A percentile compares a stretch with the other conserved stretches of the same genome.
Evolutionary conservation across 2,888 invertebrate genomes (phyloP).

Genomic region (Xanthia togata): DNA sequence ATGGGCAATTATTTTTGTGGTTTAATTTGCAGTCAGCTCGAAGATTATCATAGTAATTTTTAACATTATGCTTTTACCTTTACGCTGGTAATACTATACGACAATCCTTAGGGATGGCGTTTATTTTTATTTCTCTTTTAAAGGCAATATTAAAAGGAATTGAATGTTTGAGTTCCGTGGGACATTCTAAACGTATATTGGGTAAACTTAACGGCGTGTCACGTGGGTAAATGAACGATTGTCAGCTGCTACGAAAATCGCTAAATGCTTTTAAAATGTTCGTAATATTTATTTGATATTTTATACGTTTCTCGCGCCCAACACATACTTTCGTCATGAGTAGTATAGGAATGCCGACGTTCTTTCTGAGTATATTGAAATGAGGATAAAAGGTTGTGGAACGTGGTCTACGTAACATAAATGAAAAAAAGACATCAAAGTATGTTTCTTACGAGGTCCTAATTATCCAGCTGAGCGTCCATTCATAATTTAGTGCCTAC

Average conservation of each 20-base stretch:
- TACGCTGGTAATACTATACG: conserved; percentile 67
- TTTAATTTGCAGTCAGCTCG: conserved; percentile 82
- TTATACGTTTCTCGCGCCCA: conserved; percentile 21
- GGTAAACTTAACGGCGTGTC: conserved; percentile 54
- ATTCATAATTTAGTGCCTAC: conserved; percentile 63
- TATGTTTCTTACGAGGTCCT: not conserved
- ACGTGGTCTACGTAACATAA: not conserved
- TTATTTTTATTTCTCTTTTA: conserved; percentile 73
- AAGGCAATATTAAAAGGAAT: conserved; percentile 67
- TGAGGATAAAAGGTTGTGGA: conserved; percentile 22
- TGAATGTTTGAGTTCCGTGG: conserved; percentile 58
- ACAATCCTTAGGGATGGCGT: conserved; percentile 63
- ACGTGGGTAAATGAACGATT: conserved; percentile 55
- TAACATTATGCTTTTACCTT: conserved; percentile 66
- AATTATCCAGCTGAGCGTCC: conserved; percentile 17
- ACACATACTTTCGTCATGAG: conserved; percentile 38
- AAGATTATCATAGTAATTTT: conserved; percentile 80
- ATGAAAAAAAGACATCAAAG: conserved; percentile 10
- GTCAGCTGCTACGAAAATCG: conserved; percentile 52
- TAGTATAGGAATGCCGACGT: conserved; percentile 16
- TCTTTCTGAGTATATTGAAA: conserved; percentile 44
- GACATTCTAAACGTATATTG: conserved; percentile 60
- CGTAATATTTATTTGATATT: conserved; percentile 29
- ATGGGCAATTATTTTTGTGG: conserved; percentile 85
- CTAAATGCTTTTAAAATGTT: conserved; percentile 44